Evolutionary conservation across 2,113 vertebrate genomes (phyloP).

Genomic region (Falco punctatus): DNA sequence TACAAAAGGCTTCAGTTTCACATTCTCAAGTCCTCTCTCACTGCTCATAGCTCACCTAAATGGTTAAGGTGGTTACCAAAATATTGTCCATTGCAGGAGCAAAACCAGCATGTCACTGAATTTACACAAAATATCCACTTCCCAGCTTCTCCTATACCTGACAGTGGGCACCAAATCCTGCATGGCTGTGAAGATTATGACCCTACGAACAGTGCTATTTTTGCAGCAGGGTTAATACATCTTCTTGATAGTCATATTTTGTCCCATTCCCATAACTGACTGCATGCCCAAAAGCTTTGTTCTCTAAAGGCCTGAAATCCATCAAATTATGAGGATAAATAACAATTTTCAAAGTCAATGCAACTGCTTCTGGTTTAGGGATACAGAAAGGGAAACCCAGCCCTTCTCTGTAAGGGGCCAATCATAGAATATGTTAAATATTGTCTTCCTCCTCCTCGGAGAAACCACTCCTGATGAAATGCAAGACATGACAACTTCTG

Average conservation of each 20-base stretch:
- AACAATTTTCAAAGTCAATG: background rate
- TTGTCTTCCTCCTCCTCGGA: background rate
- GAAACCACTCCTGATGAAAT: background rate
- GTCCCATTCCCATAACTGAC: background rate
- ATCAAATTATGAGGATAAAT: background rate
- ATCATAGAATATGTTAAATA: background rate
- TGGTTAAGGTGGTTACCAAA: background rate
- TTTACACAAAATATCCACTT: background rate
- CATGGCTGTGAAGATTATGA: background rate
- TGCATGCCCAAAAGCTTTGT: background rate
- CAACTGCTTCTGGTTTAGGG: background rate
- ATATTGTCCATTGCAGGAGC: background rate
- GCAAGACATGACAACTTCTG: background rate
- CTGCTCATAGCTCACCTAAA: background rate
- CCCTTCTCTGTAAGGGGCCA: background rate
- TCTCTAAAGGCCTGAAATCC: background rate
- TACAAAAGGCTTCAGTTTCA: background rate
- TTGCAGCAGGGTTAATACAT: background rate
- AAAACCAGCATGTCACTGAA: background rate
- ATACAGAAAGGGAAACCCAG: background rate
- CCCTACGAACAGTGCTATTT: background rate
- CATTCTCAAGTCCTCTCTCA: rapidly evolving
- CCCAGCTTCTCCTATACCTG: background rate
- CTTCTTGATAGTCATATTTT: background rate
- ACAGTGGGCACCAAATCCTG: background rate